A percentile compares a stretch with the other conserved stretches of the same genome.
These are phyloP conservation scores for Globodera ellingtonae DNA, from an alignment of 1,140 invertebrate species.

Conservation along the genomic window DNA sequence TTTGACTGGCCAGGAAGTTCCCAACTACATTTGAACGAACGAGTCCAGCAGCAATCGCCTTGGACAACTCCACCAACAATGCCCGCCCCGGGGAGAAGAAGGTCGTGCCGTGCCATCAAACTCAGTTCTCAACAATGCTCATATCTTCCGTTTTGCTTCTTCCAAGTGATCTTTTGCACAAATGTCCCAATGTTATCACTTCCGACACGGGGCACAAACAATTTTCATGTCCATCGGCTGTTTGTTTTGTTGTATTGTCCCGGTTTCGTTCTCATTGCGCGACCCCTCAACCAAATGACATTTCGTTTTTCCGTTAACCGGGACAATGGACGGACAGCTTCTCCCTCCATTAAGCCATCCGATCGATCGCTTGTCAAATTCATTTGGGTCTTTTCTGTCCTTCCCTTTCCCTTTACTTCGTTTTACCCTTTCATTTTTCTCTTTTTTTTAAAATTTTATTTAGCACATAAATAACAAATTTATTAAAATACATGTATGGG, in stretches of 20 bases:
- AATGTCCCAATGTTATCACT: no score
- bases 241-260: background rate
- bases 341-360: background rate
- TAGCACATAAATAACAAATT: background rate
- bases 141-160: background rate
- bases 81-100: no score
- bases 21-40: conserved; percentile 81
- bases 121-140: conserved; percentile 1
- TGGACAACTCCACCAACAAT: no score
- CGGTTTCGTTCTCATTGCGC: background rate
- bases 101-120: background rate
- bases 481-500: no score
- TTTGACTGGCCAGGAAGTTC: conserved; percentile 96
- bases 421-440: background rate
- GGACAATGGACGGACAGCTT: background rate
- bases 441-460: background rate
- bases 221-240: background rate
- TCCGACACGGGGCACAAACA: no score
- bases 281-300: background rate
- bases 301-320: background rate
- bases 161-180: background rate
- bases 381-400: background rate
- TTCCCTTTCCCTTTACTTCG: background rate
- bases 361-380: background rate
- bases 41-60: no score